phyloP scores from a whole-genome alignment of 2,113 vertebrate genomes.

The Cacatua alba region DNA sequence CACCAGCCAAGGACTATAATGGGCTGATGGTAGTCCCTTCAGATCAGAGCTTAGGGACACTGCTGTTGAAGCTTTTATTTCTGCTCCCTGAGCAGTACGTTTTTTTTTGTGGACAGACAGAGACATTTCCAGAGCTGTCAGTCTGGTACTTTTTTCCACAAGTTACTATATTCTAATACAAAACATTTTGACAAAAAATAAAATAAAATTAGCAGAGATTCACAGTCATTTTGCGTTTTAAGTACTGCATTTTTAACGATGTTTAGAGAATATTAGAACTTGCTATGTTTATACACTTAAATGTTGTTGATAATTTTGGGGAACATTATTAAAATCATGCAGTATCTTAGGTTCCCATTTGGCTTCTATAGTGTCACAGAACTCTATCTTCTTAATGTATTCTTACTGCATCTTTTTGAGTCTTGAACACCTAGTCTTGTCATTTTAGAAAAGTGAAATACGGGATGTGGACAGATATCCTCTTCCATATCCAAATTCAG shows the following conservation, averaged over 20 bases:
- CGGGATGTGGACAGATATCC: not conserved
- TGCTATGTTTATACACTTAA: not conserved
- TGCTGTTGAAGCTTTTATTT: conserved; percentile 52
- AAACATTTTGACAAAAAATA: not conserved
- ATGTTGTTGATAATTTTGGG: not conserved
- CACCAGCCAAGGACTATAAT: conserved; percentile 58
- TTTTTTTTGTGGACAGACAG: conserved; percentile 39
- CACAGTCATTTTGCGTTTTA: not conserved
- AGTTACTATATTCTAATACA: not conserved
- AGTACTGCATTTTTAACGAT: not conserved
- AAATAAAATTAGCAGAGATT: not conserved
- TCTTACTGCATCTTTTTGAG: not conserved
- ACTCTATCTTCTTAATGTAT: not conserved
- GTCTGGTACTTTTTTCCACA: conserved; percentile 1
- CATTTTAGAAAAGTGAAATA: not conserved
- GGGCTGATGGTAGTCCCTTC: conserved; percentile 52
- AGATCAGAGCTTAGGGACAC: conserved; percentile 57
- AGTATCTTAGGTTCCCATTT: not conserved
- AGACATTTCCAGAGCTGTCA: conserved; percentile 45
- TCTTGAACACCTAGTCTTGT: not conserved
- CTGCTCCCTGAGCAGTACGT: conserved; percentile 6
- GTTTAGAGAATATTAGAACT: not conserved
- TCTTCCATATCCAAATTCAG: not conserved
- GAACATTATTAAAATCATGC: not conserved
- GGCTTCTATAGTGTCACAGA: not conserved